Conservation (phyloP, 2,888 invertebrate genomes). For the Aethes cnicana region DNA sequence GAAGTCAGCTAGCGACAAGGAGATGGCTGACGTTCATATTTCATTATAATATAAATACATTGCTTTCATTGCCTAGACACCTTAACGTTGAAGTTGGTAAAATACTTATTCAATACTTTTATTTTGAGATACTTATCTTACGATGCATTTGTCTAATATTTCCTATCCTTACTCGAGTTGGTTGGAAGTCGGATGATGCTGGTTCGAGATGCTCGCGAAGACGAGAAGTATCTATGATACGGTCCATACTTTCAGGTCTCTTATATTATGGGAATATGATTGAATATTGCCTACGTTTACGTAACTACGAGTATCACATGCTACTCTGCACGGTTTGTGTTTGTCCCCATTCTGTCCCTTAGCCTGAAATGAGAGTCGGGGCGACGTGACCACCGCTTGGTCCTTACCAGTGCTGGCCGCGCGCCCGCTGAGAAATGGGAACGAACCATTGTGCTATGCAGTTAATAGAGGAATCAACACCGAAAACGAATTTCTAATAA, state of each 20-base stretch:
- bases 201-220: constrained; percentile 38
- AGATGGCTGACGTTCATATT: constrained; percentile 70
- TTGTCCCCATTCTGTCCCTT: constrained; percentile 63
- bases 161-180: constrained; percentile 66
- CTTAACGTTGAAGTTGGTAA: constrained; percentile 75
- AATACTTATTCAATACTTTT: constrained; percentile 80
- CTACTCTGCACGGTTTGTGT: constrained; percentile 65
- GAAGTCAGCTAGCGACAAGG: constrained; percentile 73
- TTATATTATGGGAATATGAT: constrained; percentile 51
- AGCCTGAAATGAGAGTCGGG: constrained; percentile 21
- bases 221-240: constrained; percentile 39
- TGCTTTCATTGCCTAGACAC: constrained; percentile 75
- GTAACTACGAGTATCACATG: constrained; percentile 76
- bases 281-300: constrained; percentile 61
- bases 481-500: constrained; percentile 78
- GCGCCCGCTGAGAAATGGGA: constrained; percentile 64
- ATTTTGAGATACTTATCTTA: constrained; percentile 76
- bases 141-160: constrained; percentile 76
- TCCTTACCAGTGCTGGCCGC: no score
- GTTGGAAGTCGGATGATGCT: constrained; percentile 63
- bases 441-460: constrained; percentile 60
- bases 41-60: constrained; percentile 77
- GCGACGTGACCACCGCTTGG: constrained; percentile 16
- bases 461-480: constrained; percentile 78
- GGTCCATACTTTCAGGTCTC: constrained; percentile 37